These are phyloP conservation scores for Cyclura pinguis DNA, from an alignment of 2,797 vertebrate species.

Conservation along the genomic window DNA sequence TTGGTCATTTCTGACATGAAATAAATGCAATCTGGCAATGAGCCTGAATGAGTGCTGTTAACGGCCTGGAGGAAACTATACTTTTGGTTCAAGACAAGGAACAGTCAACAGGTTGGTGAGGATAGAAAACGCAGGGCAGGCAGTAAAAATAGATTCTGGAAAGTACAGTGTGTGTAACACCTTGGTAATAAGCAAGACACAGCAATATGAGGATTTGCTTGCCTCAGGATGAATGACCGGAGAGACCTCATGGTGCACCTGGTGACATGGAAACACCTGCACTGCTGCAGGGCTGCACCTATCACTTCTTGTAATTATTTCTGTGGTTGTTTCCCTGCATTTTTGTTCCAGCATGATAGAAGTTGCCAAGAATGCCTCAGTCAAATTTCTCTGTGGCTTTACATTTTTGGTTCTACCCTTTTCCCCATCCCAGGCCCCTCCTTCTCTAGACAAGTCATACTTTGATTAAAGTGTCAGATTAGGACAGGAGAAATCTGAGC, in stretches of 20 bases:
- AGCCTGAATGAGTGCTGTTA: not conserved
- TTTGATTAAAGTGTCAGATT: not conserved
- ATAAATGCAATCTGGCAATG: not conserved
- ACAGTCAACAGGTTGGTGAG: slow-evolving; percentile 12
- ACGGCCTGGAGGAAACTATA: slow-evolving; percentile 22
- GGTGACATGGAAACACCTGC: not conserved
- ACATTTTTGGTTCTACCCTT: not conserved
- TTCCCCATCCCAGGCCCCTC: not conserved
- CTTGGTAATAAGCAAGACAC: slow-evolving; percentile 5
- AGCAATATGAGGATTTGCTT: not conserved
- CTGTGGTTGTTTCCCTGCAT: not conserved
- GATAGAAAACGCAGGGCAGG: not conserved
- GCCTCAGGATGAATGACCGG: slow-evolving; percentile 38
- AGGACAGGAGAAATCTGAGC: not conserved
- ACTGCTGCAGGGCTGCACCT: not conserved
- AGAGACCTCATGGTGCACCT: slow-evolving; percentile 22
- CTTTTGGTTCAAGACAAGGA: not conserved
- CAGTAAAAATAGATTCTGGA: slow-evolving; percentile 15
- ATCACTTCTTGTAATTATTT: not conserved
- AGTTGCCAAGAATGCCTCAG: not conserved
- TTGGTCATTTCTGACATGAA: not conserved
- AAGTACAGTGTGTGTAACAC: not conserved
- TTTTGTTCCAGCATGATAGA: not conserved
- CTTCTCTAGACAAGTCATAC: not conserved
- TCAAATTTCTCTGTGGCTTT: not conserved